Percentiles rank a stretch among this genome's conserved stretches.
These are phyloP conservation scores for Pseudonaja textilis DNA, from an alignment of 2,113 vertebrate species.

Conservation along the genomic window DNA sequence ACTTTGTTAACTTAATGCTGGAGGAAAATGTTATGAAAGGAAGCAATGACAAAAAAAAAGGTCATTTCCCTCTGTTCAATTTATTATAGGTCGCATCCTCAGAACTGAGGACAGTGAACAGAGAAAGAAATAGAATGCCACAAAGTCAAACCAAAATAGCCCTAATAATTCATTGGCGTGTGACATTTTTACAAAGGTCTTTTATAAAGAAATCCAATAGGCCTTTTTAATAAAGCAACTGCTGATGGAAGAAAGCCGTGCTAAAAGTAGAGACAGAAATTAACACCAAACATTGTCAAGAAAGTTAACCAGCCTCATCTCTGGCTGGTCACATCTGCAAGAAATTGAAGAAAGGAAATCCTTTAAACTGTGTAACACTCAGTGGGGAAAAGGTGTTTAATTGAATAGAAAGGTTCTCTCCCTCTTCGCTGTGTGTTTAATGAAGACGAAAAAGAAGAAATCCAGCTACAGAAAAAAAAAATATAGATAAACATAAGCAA, in stretches of 20 bases:
- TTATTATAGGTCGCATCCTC: neutral
- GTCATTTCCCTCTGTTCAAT: neutral
- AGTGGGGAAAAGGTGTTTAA: neutral
- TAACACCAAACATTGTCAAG: conserved; percentile 18
- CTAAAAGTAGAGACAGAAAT: conserved; percentile 27
- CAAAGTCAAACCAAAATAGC: conserved; percentile 33
- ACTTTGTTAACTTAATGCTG: neutral
- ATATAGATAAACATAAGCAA: neutral
- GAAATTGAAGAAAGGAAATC: neutral
- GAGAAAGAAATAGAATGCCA: conserved; percentile 13
- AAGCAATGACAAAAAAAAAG: conserved; percentile 1
- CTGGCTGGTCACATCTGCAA: neutral
- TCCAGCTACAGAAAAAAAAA: neutral
- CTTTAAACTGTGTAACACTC: neutral
- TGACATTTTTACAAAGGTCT: conserved; percentile 23
- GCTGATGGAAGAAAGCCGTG: conserved; percentile 31
- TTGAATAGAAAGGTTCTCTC: neutral
- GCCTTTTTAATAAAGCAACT: conserved; percentile 39
- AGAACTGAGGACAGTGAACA: neutral
- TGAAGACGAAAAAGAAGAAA: neutral
- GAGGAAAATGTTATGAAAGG: neutral
- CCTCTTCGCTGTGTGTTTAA: neutral
- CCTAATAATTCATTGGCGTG: neutral
- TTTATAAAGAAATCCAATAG: conserved; percentile 36
- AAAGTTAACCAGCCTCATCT: neutral